These are phyloP conservation scores for Poecilia gillii DNA, from an alignment of 2,797 vertebrate genomes.

Conservation along the genomic window DNA sequence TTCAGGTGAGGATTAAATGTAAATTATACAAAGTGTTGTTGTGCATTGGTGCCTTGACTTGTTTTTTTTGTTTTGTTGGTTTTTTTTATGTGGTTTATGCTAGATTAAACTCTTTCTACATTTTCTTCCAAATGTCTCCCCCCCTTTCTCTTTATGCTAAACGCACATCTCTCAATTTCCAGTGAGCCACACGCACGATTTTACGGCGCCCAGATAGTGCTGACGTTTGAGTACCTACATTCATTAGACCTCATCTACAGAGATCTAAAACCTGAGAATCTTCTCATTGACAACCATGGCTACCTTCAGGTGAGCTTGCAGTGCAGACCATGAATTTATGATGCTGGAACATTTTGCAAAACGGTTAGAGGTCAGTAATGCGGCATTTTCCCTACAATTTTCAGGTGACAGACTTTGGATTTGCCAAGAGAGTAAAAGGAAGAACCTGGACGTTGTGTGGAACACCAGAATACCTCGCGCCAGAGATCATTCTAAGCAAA, in stretches of 20 bases:
- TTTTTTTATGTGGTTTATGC: neutral
- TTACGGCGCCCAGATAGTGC: constrained; percentile 99
- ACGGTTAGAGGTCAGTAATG: neutral
- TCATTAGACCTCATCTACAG: constrained; percentile 99
- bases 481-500: constrained; percentile 99
- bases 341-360: neutral
- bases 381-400: neutral
- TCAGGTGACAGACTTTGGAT: constrained; percentile 89
- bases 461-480: constrained; percentile 97
- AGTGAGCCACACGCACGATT: constrained; percentile 99
- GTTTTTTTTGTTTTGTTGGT: neutral
- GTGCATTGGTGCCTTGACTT: neutral
- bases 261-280: constrained; percentile 99
- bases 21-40: neutral
- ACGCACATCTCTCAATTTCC: constrained; percentile 10
- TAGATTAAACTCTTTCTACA: neutral
- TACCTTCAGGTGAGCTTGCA: constrained; percentile 92
- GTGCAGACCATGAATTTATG: neutral
- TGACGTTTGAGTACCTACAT: constrained; percentile 99
- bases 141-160: neutral
- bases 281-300: constrained; percentile 98
- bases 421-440: constrained; percentile 99
- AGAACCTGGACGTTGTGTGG: constrained; percentile 99
- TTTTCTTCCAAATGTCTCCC: neutral
- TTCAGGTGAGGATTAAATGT: constrained; percentile 88